Evolutionary conservation across 2,888 invertebrate genomes (phyloP).

Genomic region (Tridacna crocea): DNA sequence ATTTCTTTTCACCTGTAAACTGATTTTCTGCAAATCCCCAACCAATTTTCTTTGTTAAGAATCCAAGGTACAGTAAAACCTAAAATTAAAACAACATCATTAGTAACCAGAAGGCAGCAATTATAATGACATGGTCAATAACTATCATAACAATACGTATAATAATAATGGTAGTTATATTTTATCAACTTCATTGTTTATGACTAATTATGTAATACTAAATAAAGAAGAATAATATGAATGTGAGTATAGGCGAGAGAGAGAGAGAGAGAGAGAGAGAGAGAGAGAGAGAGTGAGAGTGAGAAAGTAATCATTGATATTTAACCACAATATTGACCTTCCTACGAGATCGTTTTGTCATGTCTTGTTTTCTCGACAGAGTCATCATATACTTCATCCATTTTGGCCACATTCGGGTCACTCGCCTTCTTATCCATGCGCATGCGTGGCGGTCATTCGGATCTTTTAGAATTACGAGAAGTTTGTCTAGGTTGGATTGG

Average conservation of each 20-base stretch:
- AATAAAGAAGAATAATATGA: too few species aligned
- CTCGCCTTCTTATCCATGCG: not conserved
- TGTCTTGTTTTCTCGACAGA: not conserved
- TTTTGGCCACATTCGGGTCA: not conserved
- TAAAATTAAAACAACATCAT: not conserved
- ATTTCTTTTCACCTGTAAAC: not conserved
- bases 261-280: too few species aligned
- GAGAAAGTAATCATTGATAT: too few species aligned
- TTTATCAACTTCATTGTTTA: too few species aligned
- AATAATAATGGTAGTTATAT: too few species aligned
- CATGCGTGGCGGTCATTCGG: not conserved
- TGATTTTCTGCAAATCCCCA: not conserved
- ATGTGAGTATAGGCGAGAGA: too few species aligned
- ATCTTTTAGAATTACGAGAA: not conserved
- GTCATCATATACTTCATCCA: not conserved
- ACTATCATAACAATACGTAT: too few species aligned
- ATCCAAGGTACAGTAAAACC: constrained; percentile 3
- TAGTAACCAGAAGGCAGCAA: too few species aligned
- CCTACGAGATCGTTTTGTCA: not conserved
- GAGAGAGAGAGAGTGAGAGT: too few species aligned
- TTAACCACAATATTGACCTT: not conserved
- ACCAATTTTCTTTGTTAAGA: not conserved
- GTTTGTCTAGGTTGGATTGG: not conserved
- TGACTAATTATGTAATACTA: too few species aligned
- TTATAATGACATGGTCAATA: too few species aligned